Percentiles rank a stretch among this genome's conserved stretches.
Conservation (phyloP, 2,888 invertebrate species). For the Tineola bisselliella region DNA sequence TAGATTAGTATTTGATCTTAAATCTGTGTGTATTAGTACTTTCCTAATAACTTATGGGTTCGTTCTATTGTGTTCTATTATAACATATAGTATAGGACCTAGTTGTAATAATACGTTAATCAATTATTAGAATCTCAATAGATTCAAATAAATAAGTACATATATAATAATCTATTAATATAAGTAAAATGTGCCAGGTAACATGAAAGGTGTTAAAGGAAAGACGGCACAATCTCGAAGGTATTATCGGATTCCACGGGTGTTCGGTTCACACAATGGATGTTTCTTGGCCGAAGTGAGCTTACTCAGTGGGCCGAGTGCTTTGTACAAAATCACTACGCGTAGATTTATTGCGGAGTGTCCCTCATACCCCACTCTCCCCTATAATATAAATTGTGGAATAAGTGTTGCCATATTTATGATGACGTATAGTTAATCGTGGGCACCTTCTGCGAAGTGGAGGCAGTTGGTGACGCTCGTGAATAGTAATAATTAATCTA, state of each 20-base stretch:
- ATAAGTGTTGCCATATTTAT: conserved; percentile 68
- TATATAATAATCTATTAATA: conserved; percentile 1
- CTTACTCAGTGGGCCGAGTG: conserved; percentile 58
- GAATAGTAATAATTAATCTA: conserved; percentile 61
- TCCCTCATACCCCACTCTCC: conserved; percentile 54
- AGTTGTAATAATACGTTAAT: too few species aligned
- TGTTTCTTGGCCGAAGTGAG: conserved; percentile 53
- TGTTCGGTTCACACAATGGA: conserved; percentile 50
- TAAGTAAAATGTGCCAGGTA: neutral
- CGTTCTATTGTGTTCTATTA: too few species aligned
- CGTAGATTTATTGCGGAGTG: conserved; percentile 57
- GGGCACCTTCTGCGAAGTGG: conserved; percentile 43
- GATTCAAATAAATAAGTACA: too few species aligned
- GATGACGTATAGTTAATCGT: conserved; percentile 63
- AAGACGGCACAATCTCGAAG: conserved; percentile 61
- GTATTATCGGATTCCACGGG: conserved; percentile 65
- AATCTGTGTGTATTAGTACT: too few species aligned
- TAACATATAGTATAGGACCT: too few species aligned
- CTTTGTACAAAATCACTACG: conserved; percentile 66
- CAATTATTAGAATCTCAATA: too few species aligned
- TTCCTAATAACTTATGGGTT: too few species aligned
- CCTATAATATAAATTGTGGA: conserved; percentile 53
- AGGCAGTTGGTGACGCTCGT: conserved; percentile 35
- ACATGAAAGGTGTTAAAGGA: conserved; percentile 51
- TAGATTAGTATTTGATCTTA: too few species aligned